A percentile compares a stretch with the other conserved stretches of the same genome.
Conservation (phyloP, 2,888 invertebrate genomes). For the Tachina fera region DNA sequence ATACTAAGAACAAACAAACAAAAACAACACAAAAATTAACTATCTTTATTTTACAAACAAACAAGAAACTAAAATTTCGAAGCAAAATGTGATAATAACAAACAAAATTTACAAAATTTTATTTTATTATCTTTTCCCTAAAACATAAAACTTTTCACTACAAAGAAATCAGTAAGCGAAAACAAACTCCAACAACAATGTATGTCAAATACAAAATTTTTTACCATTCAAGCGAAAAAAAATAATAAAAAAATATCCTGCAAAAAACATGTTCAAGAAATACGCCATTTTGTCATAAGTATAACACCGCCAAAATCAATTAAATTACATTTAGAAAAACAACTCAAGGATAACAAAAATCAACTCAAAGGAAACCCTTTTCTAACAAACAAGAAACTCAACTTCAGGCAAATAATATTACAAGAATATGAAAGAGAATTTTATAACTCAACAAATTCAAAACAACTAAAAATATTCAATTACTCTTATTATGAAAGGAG, state of each 20-base stretch:
- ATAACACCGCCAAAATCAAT: constrained; percentile 39
- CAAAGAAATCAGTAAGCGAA: constrained; percentile 1
- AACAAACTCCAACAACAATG: constrained; percentile 11
- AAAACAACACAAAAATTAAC: constrained; percentile 30
- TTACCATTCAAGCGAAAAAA: constrained; percentile 20
- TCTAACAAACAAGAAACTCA: constrained; percentile 17
- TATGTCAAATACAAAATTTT: constrained; percentile 46
- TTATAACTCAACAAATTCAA: not conserved
- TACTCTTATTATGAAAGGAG: constrained; percentile 36
- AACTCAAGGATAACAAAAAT: constrained; percentile 41
- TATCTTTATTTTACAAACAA: constrained; percentile 22
- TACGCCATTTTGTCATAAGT: constrained; percentile 67
- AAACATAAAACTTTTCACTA: not conserved
- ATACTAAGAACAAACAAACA: constrained; percentile 14
- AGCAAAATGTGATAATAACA: constrained; percentile 62
- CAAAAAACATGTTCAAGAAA: constrained; percentile 60
- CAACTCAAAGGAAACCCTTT: constrained; percentile 41
- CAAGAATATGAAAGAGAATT: constrained; percentile 63
- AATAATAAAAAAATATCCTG: not conserved
- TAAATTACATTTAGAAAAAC: constrained; percentile 21
- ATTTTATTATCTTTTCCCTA: constrained; percentile 14
- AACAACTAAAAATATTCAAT: constrained; percentile 25
- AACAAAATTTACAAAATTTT: constrained; percentile 17
- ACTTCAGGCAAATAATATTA: constrained; percentile 58
- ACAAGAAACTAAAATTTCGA: constrained; percentile 41